These are phyloP conservation scores for Aphelocoma coerulescens DNA, from an alignment of 2,113 vertebrate species.

Conservation along the genomic window DNA sequence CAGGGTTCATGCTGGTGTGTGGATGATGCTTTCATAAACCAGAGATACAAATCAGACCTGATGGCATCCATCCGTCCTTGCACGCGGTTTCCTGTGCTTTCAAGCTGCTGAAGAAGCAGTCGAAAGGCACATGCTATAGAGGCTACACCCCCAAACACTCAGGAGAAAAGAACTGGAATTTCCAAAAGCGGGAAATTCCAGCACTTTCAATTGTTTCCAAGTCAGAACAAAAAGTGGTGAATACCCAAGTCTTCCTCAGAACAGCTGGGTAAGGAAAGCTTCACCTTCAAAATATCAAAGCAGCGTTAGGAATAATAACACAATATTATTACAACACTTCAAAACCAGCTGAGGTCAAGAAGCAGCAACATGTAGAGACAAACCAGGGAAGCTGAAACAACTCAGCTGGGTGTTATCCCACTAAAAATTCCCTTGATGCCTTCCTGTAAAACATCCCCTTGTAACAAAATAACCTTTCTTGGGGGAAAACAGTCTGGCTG, in stretches of 20 bases:
- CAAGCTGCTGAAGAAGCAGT: constrained; percentile 11
- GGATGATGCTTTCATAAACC: background rate
- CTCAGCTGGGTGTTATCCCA: background rate
- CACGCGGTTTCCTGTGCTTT: background rate
- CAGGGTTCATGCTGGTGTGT: background rate
- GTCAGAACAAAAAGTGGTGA: constrained; percentile 25
- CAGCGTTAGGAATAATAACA: background rate
- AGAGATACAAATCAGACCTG: background rate
- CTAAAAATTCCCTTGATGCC: constrained; percentile 13
- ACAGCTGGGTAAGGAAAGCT: constrained; percentile 19
- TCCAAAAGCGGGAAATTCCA: constrained; percentile 61
- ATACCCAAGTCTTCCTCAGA: constrained; percentile 17
- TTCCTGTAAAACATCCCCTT: constrained; percentile 16
- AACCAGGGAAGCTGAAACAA: constrained; percentile 16
- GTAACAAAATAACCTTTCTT: background rate
- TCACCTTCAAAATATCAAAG: constrained; percentile 46
- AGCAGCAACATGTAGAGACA: constrained; percentile 42
- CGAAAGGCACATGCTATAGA: background rate
- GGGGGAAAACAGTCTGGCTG: background rate
- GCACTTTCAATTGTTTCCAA: constrained; percentile 65
- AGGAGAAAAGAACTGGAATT: constrained; percentile 49
- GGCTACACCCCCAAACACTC: background rate
- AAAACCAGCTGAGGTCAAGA: constrained; percentile 13
- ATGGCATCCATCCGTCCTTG: background rate
- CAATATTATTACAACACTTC: constrained; percentile 14